These are phyloP conservation scores for Cnemophilus loriae DNA, from an alignment of 2,113 vertebrate genomes.

Conservation along the genomic window DNA sequence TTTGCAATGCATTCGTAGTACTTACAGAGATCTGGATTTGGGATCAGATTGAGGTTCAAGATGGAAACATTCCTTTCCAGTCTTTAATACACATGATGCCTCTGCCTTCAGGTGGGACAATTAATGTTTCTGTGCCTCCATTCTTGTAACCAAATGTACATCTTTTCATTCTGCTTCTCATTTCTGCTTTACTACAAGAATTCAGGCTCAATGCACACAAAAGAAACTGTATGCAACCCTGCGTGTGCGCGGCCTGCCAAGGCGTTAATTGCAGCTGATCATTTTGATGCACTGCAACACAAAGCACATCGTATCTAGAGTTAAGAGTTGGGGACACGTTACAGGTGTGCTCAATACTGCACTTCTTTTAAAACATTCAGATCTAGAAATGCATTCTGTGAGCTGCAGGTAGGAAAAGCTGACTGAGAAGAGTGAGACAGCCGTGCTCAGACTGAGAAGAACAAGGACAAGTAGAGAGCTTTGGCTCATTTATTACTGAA, in stretches of 20 bases:
- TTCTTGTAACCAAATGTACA: rapidly evolving
- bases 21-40: neutral
- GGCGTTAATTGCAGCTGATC: neutral
- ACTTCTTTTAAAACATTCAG: neutral
- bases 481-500: neutral
- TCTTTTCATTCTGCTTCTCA: neutral
- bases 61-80: neutral
- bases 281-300: neutral
- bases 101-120: neutral
- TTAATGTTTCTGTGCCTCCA: neutral
- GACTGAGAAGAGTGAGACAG: neutral
- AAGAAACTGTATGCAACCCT: neutral
- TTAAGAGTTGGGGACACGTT: neutral
- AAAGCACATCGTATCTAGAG: neutral
- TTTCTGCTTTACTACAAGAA: neutral
- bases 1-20: rapidly evolving
- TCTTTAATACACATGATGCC: neutral
- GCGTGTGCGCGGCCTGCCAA: neutral
- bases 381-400: neutral
- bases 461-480: neutral
- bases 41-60: neutral
- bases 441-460: neutral
- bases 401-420: neutral
- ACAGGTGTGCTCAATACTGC: neutral
- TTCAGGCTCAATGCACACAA: neutral